Conservation (phyloP, 1,140 invertebrate species). For the Probaryconus sp. region DNA sequence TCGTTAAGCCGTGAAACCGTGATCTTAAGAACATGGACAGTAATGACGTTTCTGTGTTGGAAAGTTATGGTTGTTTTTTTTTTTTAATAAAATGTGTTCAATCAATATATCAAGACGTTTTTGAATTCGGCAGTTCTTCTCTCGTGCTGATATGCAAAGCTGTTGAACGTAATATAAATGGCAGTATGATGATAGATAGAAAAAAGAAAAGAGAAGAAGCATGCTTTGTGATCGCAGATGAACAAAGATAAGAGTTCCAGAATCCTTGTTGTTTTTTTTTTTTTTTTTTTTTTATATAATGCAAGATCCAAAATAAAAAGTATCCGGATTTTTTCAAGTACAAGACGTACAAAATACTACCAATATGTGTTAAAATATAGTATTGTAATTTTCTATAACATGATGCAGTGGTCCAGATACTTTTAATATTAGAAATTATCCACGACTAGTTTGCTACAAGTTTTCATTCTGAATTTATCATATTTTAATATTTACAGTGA, state of each 20-base stretch:
- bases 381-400: slow-evolving; percentile 2
- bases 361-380: neutral
- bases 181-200: slow-evolving; percentile 35
- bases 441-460: slow-evolving; percentile 42
- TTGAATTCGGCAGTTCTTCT: slow-evolving; percentile 18
- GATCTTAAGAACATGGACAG: slow-evolving; percentile 4
- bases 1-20: slow-evolving; percentile 11
- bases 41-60: neutral
- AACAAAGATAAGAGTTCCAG: slow-evolving; percentile 32
- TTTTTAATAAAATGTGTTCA: slow-evolving; percentile 2
- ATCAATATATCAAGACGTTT: slow-evolving; percentile 5
- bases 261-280: slow-evolving; percentile 31
- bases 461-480: slow-evolving; percentile 26
- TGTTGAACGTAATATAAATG: slow-evolving; percentile 34
- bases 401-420: slow-evolving; percentile 52
- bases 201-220: slow-evolving; percentile 45
- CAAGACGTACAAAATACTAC: too few relatives aligned
- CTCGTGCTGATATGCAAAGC: slow-evolving; percentile 31
- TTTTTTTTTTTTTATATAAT: slow-evolving; percentile 35
- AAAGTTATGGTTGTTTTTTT: slow-evolving; percentile 8
- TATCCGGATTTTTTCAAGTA: slow-evolving; percentile 40
- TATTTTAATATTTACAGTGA: too few relatives aligned
- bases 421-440: slow-evolving; percentile 49
- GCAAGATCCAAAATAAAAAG: slow-evolving; percentile 53
- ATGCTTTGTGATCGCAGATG: slow-evolving; percentile 45